Base-by-base conservation (phyloP, 2,113 vertebrate genomes). In the Loxodonta africana region DNA sequence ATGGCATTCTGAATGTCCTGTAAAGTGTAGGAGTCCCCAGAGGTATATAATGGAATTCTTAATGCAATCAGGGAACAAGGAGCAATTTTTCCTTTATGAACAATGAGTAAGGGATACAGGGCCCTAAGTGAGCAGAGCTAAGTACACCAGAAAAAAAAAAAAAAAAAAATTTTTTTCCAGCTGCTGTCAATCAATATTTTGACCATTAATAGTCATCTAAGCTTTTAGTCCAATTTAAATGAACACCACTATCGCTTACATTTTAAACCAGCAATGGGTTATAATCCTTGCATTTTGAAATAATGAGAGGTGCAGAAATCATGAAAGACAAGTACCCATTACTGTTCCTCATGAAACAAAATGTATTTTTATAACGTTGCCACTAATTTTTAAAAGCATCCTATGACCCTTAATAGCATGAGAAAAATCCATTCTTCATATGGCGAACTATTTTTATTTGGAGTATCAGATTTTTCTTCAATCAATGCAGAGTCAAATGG, bases 171-270 rank as follows among this genome's bases (percentile, higher is more conserved):
- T 37, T 37, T 37, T 37, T 37, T 37, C 37, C 37, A 97, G 95
- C 94, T 95, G 96, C 51, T 95, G 78, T 73, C 91, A 96, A 86
- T 97, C 80, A 67, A 95, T 97, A 97, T 88, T 95, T 33, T 94
- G 85, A 57, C 91, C 88, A 96, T 92, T 96, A 97, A 48, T 53
- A 81, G 82, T 81, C 86, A 97, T 88, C 76, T 96, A 83, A 83
- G 71, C 93, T 98, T 93, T 95, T 90, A 94, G 90, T 89, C 65
- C 78, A 78, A 80, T 95, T 90, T 83, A 97, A 94, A 83, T 26
- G 80, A 96, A 63, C 73, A 93, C 53, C 48, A 37, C 21, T 28
- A 81, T 57, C 60, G 91, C 28, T 95, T 93, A 88, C 92, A 93
- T 91, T 87, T 88, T 83, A 88, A 97, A 89, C 46, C 94, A 88